These are phyloP conservation scores for Microcebus jonahi DNA, from an alignment of 2,113 vertebrate species.

Conservation along the genomic window DNA sequence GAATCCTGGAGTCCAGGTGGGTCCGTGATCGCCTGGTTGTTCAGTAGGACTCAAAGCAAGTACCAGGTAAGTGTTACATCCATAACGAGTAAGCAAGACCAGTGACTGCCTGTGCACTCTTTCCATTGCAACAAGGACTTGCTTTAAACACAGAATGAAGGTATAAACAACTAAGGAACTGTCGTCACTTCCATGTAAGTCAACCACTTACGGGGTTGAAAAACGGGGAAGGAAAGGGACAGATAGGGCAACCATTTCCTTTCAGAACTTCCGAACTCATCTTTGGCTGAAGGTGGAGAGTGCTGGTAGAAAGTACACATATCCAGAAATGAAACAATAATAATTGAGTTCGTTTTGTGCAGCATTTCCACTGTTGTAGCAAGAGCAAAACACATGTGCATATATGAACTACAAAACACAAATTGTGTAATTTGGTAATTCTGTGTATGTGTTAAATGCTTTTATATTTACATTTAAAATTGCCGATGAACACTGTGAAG, in stretches of 20 bases:
- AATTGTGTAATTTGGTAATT: background rate
- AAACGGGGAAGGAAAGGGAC: background rate
- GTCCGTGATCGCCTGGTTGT: too few relatives aligned
- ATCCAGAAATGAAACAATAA: background rate
- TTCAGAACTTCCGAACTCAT: too few relatives aligned
- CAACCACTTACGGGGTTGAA: background rate
- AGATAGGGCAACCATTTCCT: background rate
- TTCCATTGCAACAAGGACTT: background rate
- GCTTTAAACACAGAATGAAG: background rate
- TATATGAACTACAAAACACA: background rate
- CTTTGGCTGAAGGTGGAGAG: too few relatives aligned
- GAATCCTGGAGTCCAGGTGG: background rate
- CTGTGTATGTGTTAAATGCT: background rate
- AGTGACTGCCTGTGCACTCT: background rate
- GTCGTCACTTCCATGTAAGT: accelerated
- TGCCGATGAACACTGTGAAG: background rate
- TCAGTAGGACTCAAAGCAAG: background rate
- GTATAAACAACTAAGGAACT: too few relatives aligned
- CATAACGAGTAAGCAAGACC: background rate
- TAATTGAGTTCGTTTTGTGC: background rate
- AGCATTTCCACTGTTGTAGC: background rate
- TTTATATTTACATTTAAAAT: background rate
- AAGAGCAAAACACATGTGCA: background rate
- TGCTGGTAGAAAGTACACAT: background rate
- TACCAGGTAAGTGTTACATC: background rate